Conservation (phyloP, 2,797 vertebrate species). For the Melanotaenia trifasciata region DNA sequence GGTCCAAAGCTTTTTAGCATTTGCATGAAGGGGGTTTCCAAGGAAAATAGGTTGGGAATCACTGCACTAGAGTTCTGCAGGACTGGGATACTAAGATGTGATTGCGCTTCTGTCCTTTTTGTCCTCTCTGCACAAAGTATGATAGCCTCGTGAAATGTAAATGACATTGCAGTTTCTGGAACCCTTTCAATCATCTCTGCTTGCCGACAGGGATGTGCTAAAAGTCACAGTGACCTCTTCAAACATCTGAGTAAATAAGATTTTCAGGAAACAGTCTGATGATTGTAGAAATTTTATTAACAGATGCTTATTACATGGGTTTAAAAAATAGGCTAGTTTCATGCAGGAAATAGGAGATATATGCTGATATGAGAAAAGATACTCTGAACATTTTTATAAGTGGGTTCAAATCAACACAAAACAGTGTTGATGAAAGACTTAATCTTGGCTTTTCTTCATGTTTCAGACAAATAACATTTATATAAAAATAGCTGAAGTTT, state of each 20-base stretch:
- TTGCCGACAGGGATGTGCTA: not conserved
- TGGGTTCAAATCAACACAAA: too few relatives aligned
- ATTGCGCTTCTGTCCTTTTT: not conserved
- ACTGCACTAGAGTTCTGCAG: not conserved
- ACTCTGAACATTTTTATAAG: not conserved
- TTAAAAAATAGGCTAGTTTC: not conserved
- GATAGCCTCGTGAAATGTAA: not conserved
- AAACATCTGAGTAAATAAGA: not conserved
- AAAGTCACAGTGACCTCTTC: not conserved
- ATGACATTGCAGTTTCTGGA: not conserved
- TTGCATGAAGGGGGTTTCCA: too few relatives aligned
- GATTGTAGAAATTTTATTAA: not conserved
- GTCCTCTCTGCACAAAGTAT: not conserved
- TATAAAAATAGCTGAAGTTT: too few relatives aligned
- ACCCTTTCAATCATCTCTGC: not conserved
- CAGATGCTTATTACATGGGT: not conserved
- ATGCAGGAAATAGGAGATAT: not conserved
- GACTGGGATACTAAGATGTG: not conserved
- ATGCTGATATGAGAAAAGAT: not conserved
- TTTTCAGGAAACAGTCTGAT: not conserved
- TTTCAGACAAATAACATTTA: too few relatives aligned
- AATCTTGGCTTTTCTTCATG: too few relatives aligned
- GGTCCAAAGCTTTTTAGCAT: too few relatives aligned
- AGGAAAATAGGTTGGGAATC: too few relatives aligned
- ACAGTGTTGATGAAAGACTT: too few relatives aligned